phyloP scores from a whole-genome alignment of 2,113 vertebrate genomes.

The Gambusia holbrooki region DNA sequence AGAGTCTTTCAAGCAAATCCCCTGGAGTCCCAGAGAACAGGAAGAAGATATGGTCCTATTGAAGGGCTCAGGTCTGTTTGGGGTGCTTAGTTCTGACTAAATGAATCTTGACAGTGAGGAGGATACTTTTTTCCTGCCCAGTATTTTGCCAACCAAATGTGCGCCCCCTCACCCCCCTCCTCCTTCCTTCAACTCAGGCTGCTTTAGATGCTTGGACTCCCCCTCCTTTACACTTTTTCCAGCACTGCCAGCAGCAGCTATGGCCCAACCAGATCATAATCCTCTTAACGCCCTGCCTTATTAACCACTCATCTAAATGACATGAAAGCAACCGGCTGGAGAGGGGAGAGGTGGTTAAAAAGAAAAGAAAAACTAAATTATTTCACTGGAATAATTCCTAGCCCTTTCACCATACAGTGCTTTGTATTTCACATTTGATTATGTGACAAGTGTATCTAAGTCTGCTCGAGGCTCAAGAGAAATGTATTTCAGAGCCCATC shows the following conservation, averaged over 20 bases:
- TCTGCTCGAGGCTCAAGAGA: constrained; percentile 71
- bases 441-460: constrained; percentile 85
- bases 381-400: constrained; percentile 76
- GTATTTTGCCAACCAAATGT: constrained; percentile 63
- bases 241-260: constrained; percentile 27
- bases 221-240: constrained; percentile 38
- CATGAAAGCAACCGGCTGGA: constrained; percentile 78
- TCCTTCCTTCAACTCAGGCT: constrained; percentile 24
- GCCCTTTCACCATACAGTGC: constrained; percentile 71
- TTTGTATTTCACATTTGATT: constrained; percentile 81
- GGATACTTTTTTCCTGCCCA: constrained; percentile 75
- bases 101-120: constrained; percentile 83
- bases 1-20: constrained; percentile 69
- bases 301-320: constrained; percentile 85
- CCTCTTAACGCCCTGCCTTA: constrained; percentile 86
- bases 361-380: constrained; percentile 72
- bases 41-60: constrained; percentile 73
- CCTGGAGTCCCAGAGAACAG: constrained; percentile 58
- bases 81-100: constrained; percentile 80
- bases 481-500: constrained; percentile 74
- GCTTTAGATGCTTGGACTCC: constrained; percentile 49
- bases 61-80: constrained; percentile 72
- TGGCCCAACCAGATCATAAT: constrained; percentile 81
- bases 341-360: constrained; percentile 32
- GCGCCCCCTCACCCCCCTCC: constrained; percentile 18